Base-by-base conservation (phyloP, 2,888 invertebrate genomes). In the Euproctis similis region DNA sequence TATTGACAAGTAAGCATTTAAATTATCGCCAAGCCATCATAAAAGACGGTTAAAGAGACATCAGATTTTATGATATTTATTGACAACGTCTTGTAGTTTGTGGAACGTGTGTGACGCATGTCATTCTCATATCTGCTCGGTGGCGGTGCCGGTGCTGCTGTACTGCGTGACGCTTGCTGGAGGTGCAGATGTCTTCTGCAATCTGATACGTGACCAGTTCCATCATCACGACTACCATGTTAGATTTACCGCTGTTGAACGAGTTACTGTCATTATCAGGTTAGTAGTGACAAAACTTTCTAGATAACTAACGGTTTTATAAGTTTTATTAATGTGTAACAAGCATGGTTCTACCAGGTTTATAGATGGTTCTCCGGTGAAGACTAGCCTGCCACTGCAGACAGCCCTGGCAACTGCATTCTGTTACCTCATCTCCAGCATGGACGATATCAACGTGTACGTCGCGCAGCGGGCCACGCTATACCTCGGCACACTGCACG, bases 111-210 rank as follows among this genome's bases (percentile, higher is more conserved):
- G 97, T 67, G 94, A 94, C 66, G 93, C 96, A 1, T 94, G 94
- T 42, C 92, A 95, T 71, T 97, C 97, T 0, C 96, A 98, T 76
- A 94, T 98, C 47, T 94, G 97, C 47, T 94, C 96, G 64, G 92
- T 95, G 42, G 91, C 92, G 14, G 97, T 97, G 13, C 97, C 98
- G 0, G 87, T 99, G 30, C 84, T 99, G 40, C 86, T 99, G 34
- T 98, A 99, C 76, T 97, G 97, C 63, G 92, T 98, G 37, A 96
- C 97, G 0, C 85, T 99, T 39, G 94, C 97, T 0, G 91, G 93
- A 32, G 99, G 99, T 2, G 93, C 95, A 0, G 97, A 98, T 68
- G 94, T 97, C 24, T 95, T 99, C 71, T 98, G 98, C 93, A 90
- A 92, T 42, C 89, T 97, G n/a, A 90, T 99, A 29, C 94, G 98